These are phyloP conservation scores for Allygus modestus DNA, from an alignment of 2,888 invertebrate genomes.

Conservation along the genomic window DNA sequence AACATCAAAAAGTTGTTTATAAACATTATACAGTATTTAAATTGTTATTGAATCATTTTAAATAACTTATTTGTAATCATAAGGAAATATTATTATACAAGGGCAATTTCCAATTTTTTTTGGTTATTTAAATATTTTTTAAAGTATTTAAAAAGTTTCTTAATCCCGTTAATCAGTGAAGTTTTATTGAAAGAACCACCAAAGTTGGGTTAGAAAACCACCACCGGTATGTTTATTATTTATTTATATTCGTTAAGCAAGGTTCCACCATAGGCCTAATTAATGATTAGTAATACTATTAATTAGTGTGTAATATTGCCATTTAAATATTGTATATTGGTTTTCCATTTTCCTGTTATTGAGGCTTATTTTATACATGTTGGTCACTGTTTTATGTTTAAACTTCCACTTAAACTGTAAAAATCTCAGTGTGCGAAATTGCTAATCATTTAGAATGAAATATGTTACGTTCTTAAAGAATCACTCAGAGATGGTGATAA, in stretches of 20 bases:
- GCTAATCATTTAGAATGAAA: background rate
- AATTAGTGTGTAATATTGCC: slow-evolving; percentile 58
- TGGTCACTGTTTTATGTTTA: background rate
- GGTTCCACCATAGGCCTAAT: slow-evolving; percentile 65
- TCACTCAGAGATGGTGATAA: background rate
- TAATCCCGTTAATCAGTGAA: too few relatives aligned
- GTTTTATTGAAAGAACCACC: slow-evolving; percentile 14
- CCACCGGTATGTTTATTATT: slow-evolving; percentile 53
- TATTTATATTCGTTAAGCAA: slow-evolving; percentile 59
- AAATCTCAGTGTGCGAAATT: background rate
- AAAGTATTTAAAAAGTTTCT: too few relatives aligned
- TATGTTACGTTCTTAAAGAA: background rate
- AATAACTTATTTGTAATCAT: too few relatives aligned
- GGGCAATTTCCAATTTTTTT: too few relatives aligned
- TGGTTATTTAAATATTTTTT: too few relatives aligned
- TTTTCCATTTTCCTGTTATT: background rate
- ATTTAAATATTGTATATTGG: slow-evolving; percentile 34
- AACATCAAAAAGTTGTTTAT: too few relatives aligned
- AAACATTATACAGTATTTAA: too few relatives aligned
- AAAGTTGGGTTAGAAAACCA: slow-evolving; percentile 41
- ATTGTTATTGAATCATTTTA: too few relatives aligned
- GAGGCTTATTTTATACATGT: background rate
- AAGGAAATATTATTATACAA: too few relatives aligned
- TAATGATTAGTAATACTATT: slow-evolving; percentile 60
- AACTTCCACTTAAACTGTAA: background rate